Conservation (phyloP, 2,113 vertebrate species). For the Erythrolamprus reginae region DNA sequence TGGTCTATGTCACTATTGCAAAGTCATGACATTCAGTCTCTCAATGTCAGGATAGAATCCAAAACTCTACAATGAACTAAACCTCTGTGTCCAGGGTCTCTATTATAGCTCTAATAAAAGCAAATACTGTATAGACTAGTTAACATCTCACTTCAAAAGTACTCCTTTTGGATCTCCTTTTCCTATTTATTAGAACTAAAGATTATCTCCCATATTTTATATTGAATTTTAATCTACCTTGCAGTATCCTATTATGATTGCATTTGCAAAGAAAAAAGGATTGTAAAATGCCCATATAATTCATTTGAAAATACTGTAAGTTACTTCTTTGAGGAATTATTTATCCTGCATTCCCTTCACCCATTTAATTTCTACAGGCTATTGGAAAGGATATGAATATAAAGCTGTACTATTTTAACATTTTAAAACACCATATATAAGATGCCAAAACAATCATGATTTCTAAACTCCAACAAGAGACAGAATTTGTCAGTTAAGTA, state of each 20-base stretch:
- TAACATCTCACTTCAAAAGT: not conserved
- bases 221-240: not conserved
- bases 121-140: too few species aligned
- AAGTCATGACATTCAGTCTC: conserved; percentile 16
- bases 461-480: not conserved
- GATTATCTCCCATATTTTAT: not conserved
- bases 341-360: not conserved
- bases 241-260: not conserved
- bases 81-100: rapidly evolving
- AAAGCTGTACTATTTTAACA: not conserved
- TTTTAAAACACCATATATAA: not conserved
- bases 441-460: not conserved
- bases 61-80: conserved; percentile 14
- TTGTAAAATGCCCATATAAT: not conserved
- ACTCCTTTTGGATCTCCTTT: not conserved
- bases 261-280: not conserved
- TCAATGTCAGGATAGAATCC: not conserved
- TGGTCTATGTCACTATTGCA: conserved; percentile 21
- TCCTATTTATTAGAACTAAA: not conserved
- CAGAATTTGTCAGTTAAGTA: not conserved
- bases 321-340: not conserved
- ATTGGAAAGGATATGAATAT: not conserved
- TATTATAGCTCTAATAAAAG: not conserved
- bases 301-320: not conserved
- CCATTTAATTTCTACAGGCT: not conserved